Base-by-base conservation (phyloP, 2,797 vertebrate species). In the Mallotus villosus region DNA sequence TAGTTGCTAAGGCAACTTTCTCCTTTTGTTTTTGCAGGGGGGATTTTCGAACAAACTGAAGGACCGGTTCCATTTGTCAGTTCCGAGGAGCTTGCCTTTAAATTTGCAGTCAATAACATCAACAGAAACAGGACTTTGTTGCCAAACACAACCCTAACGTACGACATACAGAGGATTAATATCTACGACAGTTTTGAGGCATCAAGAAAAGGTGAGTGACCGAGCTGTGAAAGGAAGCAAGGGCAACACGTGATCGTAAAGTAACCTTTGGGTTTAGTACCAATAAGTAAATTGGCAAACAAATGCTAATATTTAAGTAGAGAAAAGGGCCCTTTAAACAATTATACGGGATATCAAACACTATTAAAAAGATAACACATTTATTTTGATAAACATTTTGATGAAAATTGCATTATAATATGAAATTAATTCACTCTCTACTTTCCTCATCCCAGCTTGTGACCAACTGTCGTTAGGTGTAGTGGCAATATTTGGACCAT, bases 181-280 rank as follows among this genome's bases (percentile, higher is more conserved):
- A 98, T 99, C 91, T 98, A 98, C 0, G 98, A 99, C 93, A 99
- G 98, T 90, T 99, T 99, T 77, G 98, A 99, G 89, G 97, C 98
- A 0, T 99, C 97, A 4, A 95, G 98, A 81, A 99, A 99, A 95
- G 98, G 98, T 98, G 87, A 94, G 95, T 88, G 63, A 29, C 14
- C 27, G 27, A 46, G 41, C 53, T 55, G 53, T 19, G 53, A 21
- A 55, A 19, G 53, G 17, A 55, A 21, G 19, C 53, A 55, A 19
- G 14, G 53, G 53, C 53, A 55, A 21, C 6, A 55, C 7, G 5
- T 19, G 53, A 1, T n/a, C 51, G 1, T 8, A 46, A 46, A 46
- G 41, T 46, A 46, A 46, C 41, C 41, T 46, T 46, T 46, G 8
- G 9, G 2, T 46, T 46, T 12, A 46, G 41, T 46, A 46, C 41